These are phyloP conservation scores for Frankliniella fusca DNA, from an alignment of 2,888 invertebrate species.

Conservation along the genomic window DNA sequence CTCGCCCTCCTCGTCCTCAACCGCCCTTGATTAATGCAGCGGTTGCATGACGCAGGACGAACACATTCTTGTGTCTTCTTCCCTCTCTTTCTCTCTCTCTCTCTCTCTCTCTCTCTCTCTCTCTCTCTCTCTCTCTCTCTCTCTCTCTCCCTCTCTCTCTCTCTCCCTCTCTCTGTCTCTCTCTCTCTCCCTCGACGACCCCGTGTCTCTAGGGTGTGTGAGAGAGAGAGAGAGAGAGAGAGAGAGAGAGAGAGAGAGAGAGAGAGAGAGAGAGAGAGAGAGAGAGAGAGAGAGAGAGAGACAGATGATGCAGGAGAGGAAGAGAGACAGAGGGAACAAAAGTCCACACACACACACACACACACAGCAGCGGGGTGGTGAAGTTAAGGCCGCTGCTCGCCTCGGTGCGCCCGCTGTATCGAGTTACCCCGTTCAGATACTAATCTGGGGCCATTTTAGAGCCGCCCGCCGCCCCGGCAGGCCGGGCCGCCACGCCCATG, in stretches of 20 bases:
- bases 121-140: no score
- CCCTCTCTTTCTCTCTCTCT: not conserved
- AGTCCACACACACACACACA: no score
- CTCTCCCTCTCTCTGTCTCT: not conserved
- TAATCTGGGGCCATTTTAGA: no score
- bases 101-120: no score
- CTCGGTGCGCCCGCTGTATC: no score
- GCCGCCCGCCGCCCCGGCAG: no score
- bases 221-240: not conserved
- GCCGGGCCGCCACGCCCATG: no score
- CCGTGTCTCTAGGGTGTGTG: not conserved
- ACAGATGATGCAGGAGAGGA: not conserved
- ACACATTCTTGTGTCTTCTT: not conserved
- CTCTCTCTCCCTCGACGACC: not conserved
- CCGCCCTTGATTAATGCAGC: slow-evolving; percentile 8
- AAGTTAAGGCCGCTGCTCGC: not conserved
- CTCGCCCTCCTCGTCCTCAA: not conserved
- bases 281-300: not conserved
- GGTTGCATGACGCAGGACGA: not conserved
- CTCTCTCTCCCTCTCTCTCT: no score
- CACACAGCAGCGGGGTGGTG: not conserved
- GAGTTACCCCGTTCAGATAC: no score
- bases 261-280: not conserved
- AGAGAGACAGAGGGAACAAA: not conserved
- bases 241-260: not conserved